Evolutionary conservation across 1,140 invertebrate genomes (phyloP), one percentile per base, ranked within the genome.

Genomic region (Drosophila neocordata): DNA sequence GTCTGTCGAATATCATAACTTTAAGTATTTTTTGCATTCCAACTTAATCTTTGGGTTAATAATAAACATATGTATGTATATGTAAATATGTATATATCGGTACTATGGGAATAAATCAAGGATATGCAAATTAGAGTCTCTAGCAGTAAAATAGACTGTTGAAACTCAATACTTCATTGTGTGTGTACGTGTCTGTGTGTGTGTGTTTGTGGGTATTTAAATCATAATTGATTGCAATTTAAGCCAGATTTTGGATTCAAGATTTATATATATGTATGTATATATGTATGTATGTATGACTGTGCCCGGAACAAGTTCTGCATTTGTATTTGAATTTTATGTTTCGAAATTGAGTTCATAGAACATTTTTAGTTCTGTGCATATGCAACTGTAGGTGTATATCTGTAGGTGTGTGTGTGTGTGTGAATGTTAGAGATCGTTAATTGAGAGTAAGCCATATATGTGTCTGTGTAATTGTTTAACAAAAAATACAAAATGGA

Each of bases 231-330:
- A 44, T 18, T 44, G 13, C 15, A 65, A 74, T 60, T 67, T 63
- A 24, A 56, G 27, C 41, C 20, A 58, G 60, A 15, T 59, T 34
- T 63, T 15, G 9, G 12, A 51, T 51, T 52, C 35, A 44, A 13
- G 41, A 18, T 20, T 11, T 58, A 2, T 9, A n/a, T 24, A 18
- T 37, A 24, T 65, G 37, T 60, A 31, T n/a, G n/a, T 58, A 2
- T 9, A n/a, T 24, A 18, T 37, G 18, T 65, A 41, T 60, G 22
- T 65, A 27, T 18, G 48, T 65, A 38, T 68, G 34, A 22, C 44
- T 77, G 69, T 57, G 74, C 65, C 62, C 57, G 27, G 44, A 66
- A 55, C 68, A 72, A 61, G 65, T 65, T 72, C 68, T 62, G 69
- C 66, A 60, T 69, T 78, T 62, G 31, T 37, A 78, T 53, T 44